Evolutionary conservation across 2,113 vertebrate genomes (phyloP).

Genomic region (Heterocephalus glaber): DNA sequence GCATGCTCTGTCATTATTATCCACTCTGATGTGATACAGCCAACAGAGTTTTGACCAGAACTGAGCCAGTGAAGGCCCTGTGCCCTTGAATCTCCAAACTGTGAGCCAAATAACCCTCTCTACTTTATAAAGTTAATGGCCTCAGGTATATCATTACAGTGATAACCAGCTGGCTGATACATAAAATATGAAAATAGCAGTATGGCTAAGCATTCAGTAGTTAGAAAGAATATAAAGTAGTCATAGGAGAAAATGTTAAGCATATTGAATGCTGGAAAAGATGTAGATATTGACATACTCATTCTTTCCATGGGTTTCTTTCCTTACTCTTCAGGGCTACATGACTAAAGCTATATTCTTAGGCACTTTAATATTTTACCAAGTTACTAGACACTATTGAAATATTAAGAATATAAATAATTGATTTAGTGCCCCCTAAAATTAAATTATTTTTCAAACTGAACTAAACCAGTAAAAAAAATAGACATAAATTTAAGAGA

Average conservation of each 20-base stretch:
- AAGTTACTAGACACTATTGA: constrained; percentile 66
- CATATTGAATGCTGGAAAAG: background rate
- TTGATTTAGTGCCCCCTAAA: constrained; percentile 52
- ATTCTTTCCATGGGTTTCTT: background rate
- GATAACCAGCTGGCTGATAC: background rate
- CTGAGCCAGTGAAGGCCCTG: too few relatives aligned
- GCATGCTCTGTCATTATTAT: too few relatives aligned
- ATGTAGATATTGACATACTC: background rate
- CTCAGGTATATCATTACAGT: background rate
- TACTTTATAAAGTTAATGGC: background rate
- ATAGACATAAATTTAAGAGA: background rate
- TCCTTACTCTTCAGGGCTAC: background rate
- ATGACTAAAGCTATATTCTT: constrained; percentile 68
- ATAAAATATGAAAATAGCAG: background rate
- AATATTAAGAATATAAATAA: constrained; percentile 71
- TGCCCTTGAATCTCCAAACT: background rate
- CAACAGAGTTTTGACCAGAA: background rate
- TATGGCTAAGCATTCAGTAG: background rate
- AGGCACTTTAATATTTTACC: constrained; percentile 70
- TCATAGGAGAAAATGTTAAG: background rate
- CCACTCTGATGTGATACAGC: too few relatives aligned
- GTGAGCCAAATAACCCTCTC: background rate
- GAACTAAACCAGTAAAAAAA: constrained; percentile 64
- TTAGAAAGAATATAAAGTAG: background rate
- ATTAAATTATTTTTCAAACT: constrained; percentile 40